Evolutionary conservation across 2,113 vertebrate genomes (phyloP).

Genomic region (Pao palembangensis): DNA sequence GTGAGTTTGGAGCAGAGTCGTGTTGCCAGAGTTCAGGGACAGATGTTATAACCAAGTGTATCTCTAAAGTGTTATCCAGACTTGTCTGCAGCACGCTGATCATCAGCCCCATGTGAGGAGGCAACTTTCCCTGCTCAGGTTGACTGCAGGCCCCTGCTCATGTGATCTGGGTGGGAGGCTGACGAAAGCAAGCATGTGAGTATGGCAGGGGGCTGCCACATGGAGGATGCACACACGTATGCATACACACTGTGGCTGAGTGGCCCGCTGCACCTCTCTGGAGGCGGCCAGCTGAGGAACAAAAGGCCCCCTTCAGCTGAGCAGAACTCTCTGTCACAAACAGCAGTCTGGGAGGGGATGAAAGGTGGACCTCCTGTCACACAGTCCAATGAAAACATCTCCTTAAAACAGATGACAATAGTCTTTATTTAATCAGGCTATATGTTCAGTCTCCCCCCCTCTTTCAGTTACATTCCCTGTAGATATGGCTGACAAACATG

Average conservation of each 20-base stretch:
- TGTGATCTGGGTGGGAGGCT: slow-evolving; percentile 61
- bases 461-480: slow-evolving; percentile 9
- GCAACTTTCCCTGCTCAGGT: slow-evolving; percentile 12
- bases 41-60: slow-evolving; percentile 21
- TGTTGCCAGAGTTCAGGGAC: slow-evolving; percentile 23
- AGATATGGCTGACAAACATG: slow-evolving; percentile 24
- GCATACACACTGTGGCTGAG: slow-evolving; percentile 22
- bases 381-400: background rate
- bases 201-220: slow-evolving; percentile 28
- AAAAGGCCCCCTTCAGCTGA: slow-evolving; percentile 58
- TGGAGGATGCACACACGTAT: slow-evolving; percentile 15
- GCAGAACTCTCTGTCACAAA: slow-evolving; percentile 49
- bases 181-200: slow-evolving; percentile 64
- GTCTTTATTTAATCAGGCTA: too few species aligned
- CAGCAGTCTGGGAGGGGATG: slow-evolving; percentile 44
- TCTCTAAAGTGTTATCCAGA: slow-evolving; percentile 14
- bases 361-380: slow-evolving; percentile 19
- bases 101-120: slow-evolving; percentile 20
- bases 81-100: slow-evolving; percentile 4
- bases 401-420: background rate
- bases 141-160: slow-evolving; percentile 37
- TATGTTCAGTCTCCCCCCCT: background rate
- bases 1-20: background rate
- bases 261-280: slow-evolving; percentile 49
- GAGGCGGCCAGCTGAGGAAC: slow-evolving; percentile 52